Base-by-base conservation (phyloP, 64 coral and sea anemone species). In the Montipora foliosa region DNA sequence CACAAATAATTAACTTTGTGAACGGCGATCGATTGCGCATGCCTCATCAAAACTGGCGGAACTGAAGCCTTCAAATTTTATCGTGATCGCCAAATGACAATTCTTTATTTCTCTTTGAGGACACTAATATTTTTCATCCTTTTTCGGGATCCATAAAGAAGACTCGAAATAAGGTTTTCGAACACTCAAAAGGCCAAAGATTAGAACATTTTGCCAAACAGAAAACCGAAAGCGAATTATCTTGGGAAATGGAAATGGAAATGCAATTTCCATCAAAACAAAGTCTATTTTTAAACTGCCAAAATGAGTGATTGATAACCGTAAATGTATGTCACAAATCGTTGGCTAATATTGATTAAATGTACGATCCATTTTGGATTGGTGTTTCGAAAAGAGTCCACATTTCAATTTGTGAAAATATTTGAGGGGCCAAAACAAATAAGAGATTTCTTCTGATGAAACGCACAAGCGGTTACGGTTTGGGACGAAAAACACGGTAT, bases 131-230 rank as follows among this genome's bases (percentile, higher is more conserved):
- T 78, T 77, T 15, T 19, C 44, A 49, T 17, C 15, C 47, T 15
- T 46, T 76, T 78, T 19, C 11, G 5, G 6, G 4, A 48, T 78
- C 4, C 44, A 49, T 7, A 49, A 78, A 76, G 24, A 76, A 76
- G 21, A 47, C 15, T 2, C 37, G 37, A 37, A 37, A 50, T 86
- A 9, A 16, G 46, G 68, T 70, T 24, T 21, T 6, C 67, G 66
- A 21, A 72, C 7, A 3, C 15, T 21, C 71, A 64, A 49, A 50
- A 17, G 66, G 19, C 7, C 15, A 59, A 48, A 86, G 71, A 50
- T 84, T 44, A 86, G 71, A 86, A 25, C 71, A 17, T 50, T 86
- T 86, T 86, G 82, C 19, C 81, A 84, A 84, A 86, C 46, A 72
- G 12, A 16, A 66, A 72, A 19, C 6, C 17, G 82, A 44, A 86